Conservation (phyloP, 2,113 vertebrate genomes). For the Phaetusa simplex region DNA sequence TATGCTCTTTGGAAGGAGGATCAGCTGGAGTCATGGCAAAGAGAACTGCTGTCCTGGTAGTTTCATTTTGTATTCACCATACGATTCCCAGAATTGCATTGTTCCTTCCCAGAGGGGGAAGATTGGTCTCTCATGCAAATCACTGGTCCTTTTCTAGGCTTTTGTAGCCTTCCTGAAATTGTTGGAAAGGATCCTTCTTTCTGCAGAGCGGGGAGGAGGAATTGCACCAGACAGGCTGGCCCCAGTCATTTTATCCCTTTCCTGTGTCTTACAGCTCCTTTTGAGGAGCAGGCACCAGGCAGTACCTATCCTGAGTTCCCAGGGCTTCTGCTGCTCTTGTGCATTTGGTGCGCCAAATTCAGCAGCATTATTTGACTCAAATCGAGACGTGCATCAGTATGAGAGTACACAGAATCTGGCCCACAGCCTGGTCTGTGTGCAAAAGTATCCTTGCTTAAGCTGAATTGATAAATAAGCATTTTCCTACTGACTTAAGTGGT, state of each 20-base stretch:
- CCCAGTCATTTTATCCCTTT: slow-evolving; percentile 59
- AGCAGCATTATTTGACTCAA: background rate
- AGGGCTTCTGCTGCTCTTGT: slow-evolving; percentile 17
- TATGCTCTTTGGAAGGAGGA: slow-evolving; percentile 39
- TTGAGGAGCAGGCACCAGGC: slow-evolving; percentile 21
- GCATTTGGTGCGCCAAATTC: background rate
- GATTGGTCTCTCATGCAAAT: slow-evolving; percentile 67
- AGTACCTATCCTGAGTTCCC: slow-evolving; percentile 6
- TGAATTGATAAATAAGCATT: background rate
- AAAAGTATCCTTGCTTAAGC: background rate
- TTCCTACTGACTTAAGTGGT: background rate
- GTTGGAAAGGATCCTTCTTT: slow-evolving; percentile 57
- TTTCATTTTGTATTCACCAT: slow-evolving; percentile 57
- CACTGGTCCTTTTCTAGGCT: slow-evolving; percentile 58
- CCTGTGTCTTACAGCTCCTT: slow-evolving; percentile 39
- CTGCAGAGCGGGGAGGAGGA: background rate
- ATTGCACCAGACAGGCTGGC: slow-evolving; percentile 53
- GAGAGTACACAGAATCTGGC: background rate
- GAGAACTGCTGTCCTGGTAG: slow-evolving; percentile 40
- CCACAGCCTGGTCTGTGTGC: background rate
- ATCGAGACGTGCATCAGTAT: background rate
- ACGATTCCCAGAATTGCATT: slow-evolving; percentile 57
- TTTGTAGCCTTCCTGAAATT: slow-evolving; percentile 57
- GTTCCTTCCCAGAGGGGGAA: slow-evolving; percentile 49
- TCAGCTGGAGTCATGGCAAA: slow-evolving; percentile 65